Conservation (phyloP, 2,888 invertebrate genomes). For the Eupelmus urozonus region DNA sequence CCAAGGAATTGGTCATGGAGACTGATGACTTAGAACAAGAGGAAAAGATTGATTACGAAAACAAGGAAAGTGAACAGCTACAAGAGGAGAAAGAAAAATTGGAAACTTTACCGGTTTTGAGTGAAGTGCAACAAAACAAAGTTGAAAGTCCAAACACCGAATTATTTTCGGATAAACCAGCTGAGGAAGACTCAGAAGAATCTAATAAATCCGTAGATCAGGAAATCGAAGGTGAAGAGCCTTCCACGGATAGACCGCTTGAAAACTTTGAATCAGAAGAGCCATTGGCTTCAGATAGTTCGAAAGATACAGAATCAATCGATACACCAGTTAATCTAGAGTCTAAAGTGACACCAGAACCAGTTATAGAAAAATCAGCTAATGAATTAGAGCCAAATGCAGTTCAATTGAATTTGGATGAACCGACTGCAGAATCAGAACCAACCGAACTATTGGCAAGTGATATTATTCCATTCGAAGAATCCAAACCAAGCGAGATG, state of each 20-base stretch:
- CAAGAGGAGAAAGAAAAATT: background rate
- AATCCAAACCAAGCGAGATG: too few relatives aligned
- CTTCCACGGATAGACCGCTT: background rate
- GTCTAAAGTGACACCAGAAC: background rate
- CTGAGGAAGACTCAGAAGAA: background rate
- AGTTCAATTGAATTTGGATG: too few relatives aligned
- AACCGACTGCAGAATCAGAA: too few relatives aligned
- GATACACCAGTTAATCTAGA: background rate
- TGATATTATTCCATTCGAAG: too few relatives aligned
- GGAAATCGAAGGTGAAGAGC: background rate
- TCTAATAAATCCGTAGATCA: background rate
- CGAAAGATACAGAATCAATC: background rate
- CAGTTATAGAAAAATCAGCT: background rate
- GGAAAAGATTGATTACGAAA: constrained; percentile 14
- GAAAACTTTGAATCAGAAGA: constrained; percentile 3
- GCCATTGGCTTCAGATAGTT: background rate
- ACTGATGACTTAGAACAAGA: background rate
- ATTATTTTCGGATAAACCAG: background rate
- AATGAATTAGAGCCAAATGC: background rate
- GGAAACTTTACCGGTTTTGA: background rate
- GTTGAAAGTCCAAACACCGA: background rate
- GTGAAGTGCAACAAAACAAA: too few relatives aligned
- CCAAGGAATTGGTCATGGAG: constrained; percentile 18
- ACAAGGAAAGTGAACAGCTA: too few relatives aligned
- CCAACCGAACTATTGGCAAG: too few relatives aligned